Conservation (phyloP, 2,113 vertebrate genomes). For the Xyliphius kryptos region DNA sequence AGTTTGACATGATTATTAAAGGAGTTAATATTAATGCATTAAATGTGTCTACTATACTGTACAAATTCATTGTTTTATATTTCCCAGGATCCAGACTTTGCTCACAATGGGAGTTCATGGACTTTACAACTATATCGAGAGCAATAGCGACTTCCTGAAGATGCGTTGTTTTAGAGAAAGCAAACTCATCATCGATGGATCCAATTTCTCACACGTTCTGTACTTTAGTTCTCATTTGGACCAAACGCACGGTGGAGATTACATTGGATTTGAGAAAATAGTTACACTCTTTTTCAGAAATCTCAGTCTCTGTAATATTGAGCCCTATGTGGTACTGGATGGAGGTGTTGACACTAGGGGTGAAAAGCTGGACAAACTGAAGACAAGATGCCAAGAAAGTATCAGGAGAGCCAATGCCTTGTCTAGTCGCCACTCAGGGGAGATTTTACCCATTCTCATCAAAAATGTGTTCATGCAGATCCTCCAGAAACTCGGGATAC, state of each 20-base stretch:
- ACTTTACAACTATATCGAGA: constrained; percentile 56
- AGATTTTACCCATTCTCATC: too few species aligned
- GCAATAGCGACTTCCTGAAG: constrained; percentile 49
- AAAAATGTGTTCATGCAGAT: too few species aligned
- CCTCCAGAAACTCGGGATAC: too few species aligned
- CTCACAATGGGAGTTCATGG: constrained; percentile 66
- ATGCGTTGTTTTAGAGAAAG: constrained; percentile 57
- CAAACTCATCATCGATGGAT: constrained; percentile 73
- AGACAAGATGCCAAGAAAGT: too few species aligned
- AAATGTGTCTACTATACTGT: too few species aligned
- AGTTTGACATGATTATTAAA: too few species aligned
- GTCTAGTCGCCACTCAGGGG: too few species aligned
- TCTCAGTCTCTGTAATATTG: constrained; percentile 62
- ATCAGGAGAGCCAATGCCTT: too few species aligned
- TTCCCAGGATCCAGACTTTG: too few species aligned
- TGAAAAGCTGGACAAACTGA: constrained; percentile 64
- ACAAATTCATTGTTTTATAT: too few species aligned
- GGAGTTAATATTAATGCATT: too few species aligned
- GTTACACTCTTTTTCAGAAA: constrained; percentile 61
- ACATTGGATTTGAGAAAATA: constrained; percentile 59
- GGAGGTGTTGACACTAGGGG: constrained; percentile 65
- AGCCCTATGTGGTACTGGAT: constrained; percentile 75
- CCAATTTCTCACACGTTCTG: constrained; percentile 64
- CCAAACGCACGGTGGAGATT: constrained; percentile 73
- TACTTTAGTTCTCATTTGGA: constrained; percentile 63